Evolutionary conservation across 1,140 invertebrate genomes (phyloP).

Genomic region (Trichomalopsis sarcophagae): DNA sequence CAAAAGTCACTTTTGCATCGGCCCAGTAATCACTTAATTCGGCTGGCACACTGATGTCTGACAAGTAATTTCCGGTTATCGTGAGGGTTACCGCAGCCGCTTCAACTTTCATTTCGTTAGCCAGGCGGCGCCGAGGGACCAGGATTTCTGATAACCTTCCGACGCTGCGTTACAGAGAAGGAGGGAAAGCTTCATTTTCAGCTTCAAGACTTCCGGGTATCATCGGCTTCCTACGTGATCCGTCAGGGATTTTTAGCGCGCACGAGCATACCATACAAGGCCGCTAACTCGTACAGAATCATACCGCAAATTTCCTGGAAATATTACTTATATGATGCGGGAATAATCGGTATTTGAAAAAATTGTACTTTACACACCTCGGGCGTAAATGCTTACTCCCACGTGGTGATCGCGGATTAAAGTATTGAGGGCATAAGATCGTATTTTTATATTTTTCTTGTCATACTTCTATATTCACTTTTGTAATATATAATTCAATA

Average conservation of each 20-base stretch:
- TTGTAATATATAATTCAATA: too few relatives aligned
- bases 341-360: too few relatives aligned
- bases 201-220: conserved; percentile 38
- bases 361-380: too few relatives aligned
- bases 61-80: conserved; percentile 69
- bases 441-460: too few relatives aligned
- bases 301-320: not conserved
- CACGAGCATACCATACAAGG: not conserved
- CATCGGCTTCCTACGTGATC: conserved; percentile 43
- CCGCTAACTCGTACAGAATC: not conserved
- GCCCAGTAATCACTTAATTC: conserved; percentile 65
- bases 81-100: conserved; percentile 44
- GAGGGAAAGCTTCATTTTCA: conserved; percentile 44
- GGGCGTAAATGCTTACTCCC: too few relatives aligned
- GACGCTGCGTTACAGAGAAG: not conserved
- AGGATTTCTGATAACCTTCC: conserved; percentile 53
- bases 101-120: conserved; percentile 62
- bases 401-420: too few relatives aligned
- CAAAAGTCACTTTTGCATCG: conserved; percentile 57
- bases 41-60: conserved; percentile 52
- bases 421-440: too few relatives aligned
- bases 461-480: too few relatives aligned
- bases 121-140: not conserved
- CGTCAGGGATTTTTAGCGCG: not conserved
- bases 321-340: too few relatives aligned